Conservation (phyloP, 2,113 vertebrate genomes). For the Melanocharis versteri region DNA sequence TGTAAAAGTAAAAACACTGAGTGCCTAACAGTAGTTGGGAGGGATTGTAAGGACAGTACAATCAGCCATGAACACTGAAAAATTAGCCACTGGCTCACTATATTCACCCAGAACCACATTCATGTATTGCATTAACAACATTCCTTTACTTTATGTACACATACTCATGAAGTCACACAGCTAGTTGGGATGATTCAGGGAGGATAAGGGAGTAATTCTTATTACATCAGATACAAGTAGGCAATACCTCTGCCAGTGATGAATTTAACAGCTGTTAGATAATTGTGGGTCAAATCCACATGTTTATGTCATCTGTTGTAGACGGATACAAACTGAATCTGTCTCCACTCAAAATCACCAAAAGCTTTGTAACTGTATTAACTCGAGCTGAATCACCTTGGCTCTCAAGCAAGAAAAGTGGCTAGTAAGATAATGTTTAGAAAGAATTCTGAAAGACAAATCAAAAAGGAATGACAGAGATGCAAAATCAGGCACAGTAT, state of each 20-base stretch:
- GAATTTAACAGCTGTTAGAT: not conserved
- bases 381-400: not conserved
- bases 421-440: not conserved
- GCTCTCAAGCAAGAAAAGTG: not conserved
- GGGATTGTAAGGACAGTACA: not conserved
- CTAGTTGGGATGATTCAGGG: not conserved
- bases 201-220: not conserved
- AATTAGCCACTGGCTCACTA: not conserved
- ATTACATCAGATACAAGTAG: not conserved
- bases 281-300: not conserved
- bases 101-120: not conserved
- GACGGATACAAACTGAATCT: not conserved
- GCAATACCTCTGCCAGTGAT: not conserved
- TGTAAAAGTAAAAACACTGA: not conserved
- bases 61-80: not conserved
- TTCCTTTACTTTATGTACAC: not conserved
- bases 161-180: not conserved
- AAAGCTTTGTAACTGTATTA: not conserved
- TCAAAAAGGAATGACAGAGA: not conserved
- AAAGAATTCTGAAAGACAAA: not conserved
- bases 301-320: not conserved
- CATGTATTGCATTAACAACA: not conserved
- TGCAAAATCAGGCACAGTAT: not conserved
- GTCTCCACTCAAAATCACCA: not conserved
- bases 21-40: not conserved